Conservation (phyloP, 1,140 invertebrate species). For the Achatina immaculata region DNA sequence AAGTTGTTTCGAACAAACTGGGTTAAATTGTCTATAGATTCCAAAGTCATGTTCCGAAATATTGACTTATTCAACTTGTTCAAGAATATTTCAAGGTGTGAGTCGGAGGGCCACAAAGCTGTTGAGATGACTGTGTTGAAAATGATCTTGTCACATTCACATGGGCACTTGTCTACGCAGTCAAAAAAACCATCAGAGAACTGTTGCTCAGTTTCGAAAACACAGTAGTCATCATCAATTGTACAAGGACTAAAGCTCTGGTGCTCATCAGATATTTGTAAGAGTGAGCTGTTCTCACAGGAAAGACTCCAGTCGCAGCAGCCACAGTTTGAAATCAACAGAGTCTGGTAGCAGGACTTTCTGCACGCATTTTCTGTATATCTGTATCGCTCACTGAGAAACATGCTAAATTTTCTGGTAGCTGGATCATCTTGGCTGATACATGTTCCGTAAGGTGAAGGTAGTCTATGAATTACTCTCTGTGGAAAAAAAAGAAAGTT, state of each 20-base stretch:
- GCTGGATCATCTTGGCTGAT: neutral
- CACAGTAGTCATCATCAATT: neutral
- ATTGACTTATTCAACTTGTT: neutral
- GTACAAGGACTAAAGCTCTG: neutral
- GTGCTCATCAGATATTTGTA: neutral
- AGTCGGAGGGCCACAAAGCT: neutral
- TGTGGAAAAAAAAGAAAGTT: neutral
- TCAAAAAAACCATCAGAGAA: neutral
- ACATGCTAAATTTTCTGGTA: neutral
- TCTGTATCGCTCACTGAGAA: neutral
- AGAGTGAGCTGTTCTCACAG: neutral
- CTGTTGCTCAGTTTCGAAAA: neutral
- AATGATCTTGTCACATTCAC: neutral
- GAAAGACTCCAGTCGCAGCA: neutral
- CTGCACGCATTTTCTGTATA: neutral
- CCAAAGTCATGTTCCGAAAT: neutral
- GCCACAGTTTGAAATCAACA: neutral
- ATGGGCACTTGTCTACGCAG: neutral
- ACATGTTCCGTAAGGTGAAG: neutral
- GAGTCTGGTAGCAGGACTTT: neutral
- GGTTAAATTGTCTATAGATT: neutral
- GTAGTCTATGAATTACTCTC: neutral
- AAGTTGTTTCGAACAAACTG: neutral
- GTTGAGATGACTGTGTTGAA: neutral
- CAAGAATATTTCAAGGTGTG: neutral